A percentile compares a stretch with the other conserved stretches of the same genome.
Evolutionary conservation across 2,888 invertebrate species (phyloP).

Genomic region (Penaeus monodon): DNA sequence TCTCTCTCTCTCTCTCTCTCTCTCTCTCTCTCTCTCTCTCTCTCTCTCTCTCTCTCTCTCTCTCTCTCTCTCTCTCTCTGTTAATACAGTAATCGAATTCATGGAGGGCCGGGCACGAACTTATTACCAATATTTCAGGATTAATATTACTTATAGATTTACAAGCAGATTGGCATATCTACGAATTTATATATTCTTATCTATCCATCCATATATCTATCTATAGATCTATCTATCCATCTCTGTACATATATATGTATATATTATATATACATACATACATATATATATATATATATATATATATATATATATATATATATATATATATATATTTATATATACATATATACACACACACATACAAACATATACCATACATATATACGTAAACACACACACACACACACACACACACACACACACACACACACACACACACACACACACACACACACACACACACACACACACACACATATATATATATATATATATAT

Average conservation of each 20-base stretch:
- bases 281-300: constrained; percentile 15
- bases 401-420: constrained; percentile 1
- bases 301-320: constrained; percentile 30
- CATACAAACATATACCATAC: constrained; percentile 4
- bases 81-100: background rate
- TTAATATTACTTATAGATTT: no score
- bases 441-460: constrained; percentile 8
- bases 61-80: background rate
- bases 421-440: constrained; percentile 11
- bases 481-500: constrained; percentile 25
- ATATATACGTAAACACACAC: constrained; percentile 25
- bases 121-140: no score
- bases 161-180: no score
- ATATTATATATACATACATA: constrained; percentile 22
- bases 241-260: constrained; percentile 16
- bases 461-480: constrained; percentile 10
- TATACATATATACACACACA: background rate
- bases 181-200: background rate
- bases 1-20: background rate
- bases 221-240: background rate
- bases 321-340: constrained; percentile 34
- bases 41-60: constrained; percentile 11
- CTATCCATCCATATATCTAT: background rate
- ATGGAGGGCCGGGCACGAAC: no score
- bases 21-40: constrained; percentile 8